A percentile compares a stretch with the other conserved stretches of the same genome.
These are phyloP conservation scores for Listrodromus nycthemerus DNA, from an alignment of 2,888 invertebrate species.

Conservation along the genomic window DNA sequence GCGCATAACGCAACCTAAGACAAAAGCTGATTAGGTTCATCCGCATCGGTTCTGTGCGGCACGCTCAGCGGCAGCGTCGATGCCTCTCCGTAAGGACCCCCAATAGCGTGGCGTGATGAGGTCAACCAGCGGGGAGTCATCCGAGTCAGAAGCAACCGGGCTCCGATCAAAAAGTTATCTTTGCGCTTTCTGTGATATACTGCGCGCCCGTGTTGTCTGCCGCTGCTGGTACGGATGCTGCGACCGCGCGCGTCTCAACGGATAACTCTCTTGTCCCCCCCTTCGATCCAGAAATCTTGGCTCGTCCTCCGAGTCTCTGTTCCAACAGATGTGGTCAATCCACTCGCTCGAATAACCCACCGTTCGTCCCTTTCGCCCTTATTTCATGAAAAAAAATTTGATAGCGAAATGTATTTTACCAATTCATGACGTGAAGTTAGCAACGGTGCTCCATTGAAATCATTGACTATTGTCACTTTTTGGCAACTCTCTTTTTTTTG, in stretches of 20 bases:
- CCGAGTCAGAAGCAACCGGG: conserved; percentile 61
- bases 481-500: no score
- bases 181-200: conserved; percentile 78
- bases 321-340: conserved; percentile 4
- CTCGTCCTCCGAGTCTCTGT: background rate
- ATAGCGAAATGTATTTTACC: no score
- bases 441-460: no score
- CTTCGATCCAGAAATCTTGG: background rate
- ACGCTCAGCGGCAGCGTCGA: conserved; percentile 72
- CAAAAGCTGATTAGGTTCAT: conserved; percentile 82
- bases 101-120: conserved; percentile 83
- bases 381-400: background rate
- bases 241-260: conserved; percentile 1
- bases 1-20: conserved; percentile 71
- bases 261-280: background rate
- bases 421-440: no score
- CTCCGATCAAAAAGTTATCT: conserved; percentile 82
- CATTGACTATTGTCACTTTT: no score
- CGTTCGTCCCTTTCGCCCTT: background rate
- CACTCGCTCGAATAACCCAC: background rate
- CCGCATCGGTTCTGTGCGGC: conserved; percentile 66
- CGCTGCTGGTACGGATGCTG: conserved; percentile 45
- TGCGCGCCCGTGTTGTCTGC: conserved; percentile 58
- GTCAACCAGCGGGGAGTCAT: conserved; percentile 83
- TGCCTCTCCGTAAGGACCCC: conserved; percentile 81